phyloP scores from a whole-genome alignment of 2,113 vertebrate genomes.

The Saguinus midas region DNA sequence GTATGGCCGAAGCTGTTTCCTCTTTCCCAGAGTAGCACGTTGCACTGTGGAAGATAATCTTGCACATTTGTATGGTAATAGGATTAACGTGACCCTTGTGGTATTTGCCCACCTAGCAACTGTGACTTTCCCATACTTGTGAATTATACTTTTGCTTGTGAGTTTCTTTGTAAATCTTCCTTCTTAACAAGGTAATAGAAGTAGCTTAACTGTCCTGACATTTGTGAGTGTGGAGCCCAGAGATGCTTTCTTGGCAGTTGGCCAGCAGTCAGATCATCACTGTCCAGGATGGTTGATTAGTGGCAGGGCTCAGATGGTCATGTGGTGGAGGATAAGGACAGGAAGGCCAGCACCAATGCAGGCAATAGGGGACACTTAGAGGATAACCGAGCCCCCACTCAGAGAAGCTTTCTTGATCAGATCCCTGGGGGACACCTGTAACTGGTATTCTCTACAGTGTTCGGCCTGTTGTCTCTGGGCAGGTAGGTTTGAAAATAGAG shows the following conservation, averaged over 20 bases:
- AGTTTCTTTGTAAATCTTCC: constrained; percentile 40
- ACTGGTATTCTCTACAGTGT: not conserved
- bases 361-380: not conserved
- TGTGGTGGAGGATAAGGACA: not conserved
- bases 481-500: constrained; percentile 29
- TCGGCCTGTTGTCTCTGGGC: not conserved
- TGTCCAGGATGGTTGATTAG: constrained; percentile 12
- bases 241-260: constrained; percentile 16
- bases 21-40: not conserved
- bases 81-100: not conserved
- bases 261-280: constrained; percentile 40
- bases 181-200: constrained; percentile 31
- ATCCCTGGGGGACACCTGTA: not conserved
- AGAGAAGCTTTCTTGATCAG: not conserved
- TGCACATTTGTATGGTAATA: not conserved
- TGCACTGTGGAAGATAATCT: not conserved
- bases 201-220: constrained; percentile 15
- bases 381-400: not conserved
- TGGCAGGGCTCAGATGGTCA: constrained; percentile 13
- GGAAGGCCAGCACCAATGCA: not conserved
- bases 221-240: constrained; percentile 22
- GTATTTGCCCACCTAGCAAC: not conserved
- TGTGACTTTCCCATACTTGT: not conserved
- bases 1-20: not conserved
- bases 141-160: not conserved